Evolutionary conservation across 2,113 vertebrate genomes (phyloP), one percentile per base, ranked within the genome.

Genomic region (Climacteris rufus): DNA sequence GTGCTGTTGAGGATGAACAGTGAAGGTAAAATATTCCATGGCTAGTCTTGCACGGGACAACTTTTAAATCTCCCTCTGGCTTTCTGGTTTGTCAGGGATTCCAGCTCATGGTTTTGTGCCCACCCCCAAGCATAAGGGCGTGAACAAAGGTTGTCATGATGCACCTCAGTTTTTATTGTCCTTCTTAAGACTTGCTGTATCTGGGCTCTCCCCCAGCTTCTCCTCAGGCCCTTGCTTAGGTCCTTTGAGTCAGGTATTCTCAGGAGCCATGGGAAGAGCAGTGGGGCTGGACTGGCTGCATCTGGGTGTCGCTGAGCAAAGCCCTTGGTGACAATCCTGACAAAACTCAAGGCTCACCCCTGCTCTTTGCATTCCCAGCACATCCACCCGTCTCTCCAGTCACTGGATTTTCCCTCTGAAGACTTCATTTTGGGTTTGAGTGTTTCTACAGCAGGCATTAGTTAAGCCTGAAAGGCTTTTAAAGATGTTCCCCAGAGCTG

Each of bases 311-410:
- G 1, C 40, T 27, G 47, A 52, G 44, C 24, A 59, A n/a, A 54
- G 8, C 14, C 33, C 12, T 18, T 10, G 52, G 47, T 56, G 74
- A 56, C 27, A 42, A 71, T 53, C 7, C 2, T 28, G 59, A 10
- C 17, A n/a, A 44, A 65, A 4, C 47, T 31, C 54, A 65, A 2
- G 0, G 0, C 39, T n/a, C 3, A 0, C 0, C 9, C 3, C 44
- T 52, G 63, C 35, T 30, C 61, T 59, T 61, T 45, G 30, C 63
- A 31, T 52, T 59, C 60, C 61, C 61, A 81, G 60, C 40, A 56
- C 89, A 40, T 21, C 78, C 80, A 60, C 31, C 27, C 56, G 1
- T 13, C 79, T 77, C 64, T 53, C 35, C 64, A 90, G 52, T 25
- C 64, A 23, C 59, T 0, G 9, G 12, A 24, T 66, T 88, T 95